phyloP scores from a whole-genome alignment of 2,797 vertebrate genomes.

The Gallirallus australis region DNA sequence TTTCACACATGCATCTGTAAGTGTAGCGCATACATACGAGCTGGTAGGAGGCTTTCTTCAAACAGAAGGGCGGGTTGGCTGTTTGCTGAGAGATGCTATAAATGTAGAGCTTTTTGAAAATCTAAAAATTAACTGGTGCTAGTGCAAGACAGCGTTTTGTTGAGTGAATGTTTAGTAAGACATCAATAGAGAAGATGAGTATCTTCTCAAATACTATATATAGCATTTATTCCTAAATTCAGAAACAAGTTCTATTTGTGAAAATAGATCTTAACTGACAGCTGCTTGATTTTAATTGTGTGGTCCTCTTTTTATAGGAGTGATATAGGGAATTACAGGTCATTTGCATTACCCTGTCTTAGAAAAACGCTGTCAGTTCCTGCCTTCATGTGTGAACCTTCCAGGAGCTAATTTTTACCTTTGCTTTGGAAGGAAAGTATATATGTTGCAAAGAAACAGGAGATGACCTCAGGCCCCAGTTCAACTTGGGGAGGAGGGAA shows the following conservation, averaged over 20 bases:
- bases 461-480: background rate
- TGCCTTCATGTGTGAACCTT: background rate
- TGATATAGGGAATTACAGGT: slow-evolving; percentile 53
- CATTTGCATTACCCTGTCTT: slow-evolving; percentile 30
- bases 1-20: slow-evolving; percentile 25
- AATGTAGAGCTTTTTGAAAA: slow-evolving; percentile 45
- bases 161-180: slow-evolving; percentile 56
- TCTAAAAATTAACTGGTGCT: slow-evolving; percentile 57
- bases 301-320: slow-evolving; percentile 44
- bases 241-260: slow-evolving; percentile 54
- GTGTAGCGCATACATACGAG: background rate
- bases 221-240: slow-evolving; percentile 65
- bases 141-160: slow-evolving; percentile 60
- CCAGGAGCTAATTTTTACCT: slow-evolving; percentile 32
- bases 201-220: slow-evolving; percentile 62
- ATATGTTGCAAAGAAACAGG: background rate
- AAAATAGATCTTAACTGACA: slow-evolving; percentile 60
- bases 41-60: slow-evolving; percentile 52
- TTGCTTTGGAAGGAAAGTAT: background rate
- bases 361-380: slow-evolving; percentile 17
- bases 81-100: slow-evolving; percentile 50
- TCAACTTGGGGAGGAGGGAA: background rate
- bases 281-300: slow-evolving; percentile 61
- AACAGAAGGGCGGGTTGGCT: slow-evolving; percentile 49
- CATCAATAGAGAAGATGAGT: slow-evolving; percentile 62